A percentile compares a stretch with the other conserved stretches of the same genome.
These are phyloP conservation scores for Atethmia centrago DNA, from an alignment of 2,888 invertebrate species.

Conservation along the genomic window DNA sequence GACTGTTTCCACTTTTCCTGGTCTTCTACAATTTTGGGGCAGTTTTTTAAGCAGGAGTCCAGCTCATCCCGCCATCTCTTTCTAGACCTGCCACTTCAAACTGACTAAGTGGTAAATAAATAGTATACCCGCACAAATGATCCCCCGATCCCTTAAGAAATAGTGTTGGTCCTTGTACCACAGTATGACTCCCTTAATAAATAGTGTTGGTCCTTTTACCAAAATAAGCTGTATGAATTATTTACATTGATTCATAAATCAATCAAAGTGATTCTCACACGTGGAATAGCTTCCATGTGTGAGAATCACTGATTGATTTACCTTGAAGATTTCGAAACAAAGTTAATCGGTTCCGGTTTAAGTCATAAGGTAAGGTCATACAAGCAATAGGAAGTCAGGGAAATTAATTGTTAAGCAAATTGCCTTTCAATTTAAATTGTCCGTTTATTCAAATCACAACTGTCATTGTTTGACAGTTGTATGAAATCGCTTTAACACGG, in stretches of 20 bases:
- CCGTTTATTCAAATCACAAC: neutral
- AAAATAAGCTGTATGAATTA: neutral
- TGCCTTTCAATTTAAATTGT: neutral
- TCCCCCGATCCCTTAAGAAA: too few species aligned
- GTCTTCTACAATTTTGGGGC: neutral
- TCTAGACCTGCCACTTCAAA: too few species aligned
- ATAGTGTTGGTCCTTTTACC: neutral
- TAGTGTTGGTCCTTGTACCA: neutral
- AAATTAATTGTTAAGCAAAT: neutral
- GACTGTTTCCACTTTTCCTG: neutral
- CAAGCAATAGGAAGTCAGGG: neutral
- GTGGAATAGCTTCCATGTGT: too few species aligned
- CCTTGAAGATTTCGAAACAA: conserved; percentile 40
- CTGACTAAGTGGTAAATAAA: too few species aligned
- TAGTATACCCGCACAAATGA: neutral
- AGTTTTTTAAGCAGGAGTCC: neutral
- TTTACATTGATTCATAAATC: conserved; percentile 20
- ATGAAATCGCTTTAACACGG: neutral
- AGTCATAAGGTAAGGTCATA: too few species aligned
- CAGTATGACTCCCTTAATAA: too few species aligned
- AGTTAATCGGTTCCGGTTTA: conserved; percentile 24
- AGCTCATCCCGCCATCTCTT: neutral
- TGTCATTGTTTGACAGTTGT: neutral
- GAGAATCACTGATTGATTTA: too few species aligned
- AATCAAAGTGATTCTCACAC: neutral